A percentile compares a stretch with the other conserved stretches of the same genome.
These are phyloP conservation scores for Dynastes hyllus DNA, from an alignment of 2,888 invertebrate genomes.

Conservation along the genomic window DNA sequence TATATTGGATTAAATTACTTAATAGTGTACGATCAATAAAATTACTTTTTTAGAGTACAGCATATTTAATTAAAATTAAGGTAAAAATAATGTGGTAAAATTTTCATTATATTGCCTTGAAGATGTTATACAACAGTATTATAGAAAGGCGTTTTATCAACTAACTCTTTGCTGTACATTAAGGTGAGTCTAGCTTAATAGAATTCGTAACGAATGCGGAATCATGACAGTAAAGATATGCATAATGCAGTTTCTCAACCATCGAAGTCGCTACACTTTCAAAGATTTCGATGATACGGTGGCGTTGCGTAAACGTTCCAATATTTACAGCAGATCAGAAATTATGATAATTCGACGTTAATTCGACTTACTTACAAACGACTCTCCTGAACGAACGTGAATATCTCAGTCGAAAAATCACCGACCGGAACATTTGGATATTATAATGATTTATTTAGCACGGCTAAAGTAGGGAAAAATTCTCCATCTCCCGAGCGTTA, in stretches of 20 bases:
- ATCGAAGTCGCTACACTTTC: conserved; percentile 36
- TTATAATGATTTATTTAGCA: conserved; percentile 8
- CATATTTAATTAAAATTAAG: too few relatives aligned
- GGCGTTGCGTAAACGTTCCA: conserved; percentile 13
- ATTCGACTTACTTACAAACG: not conserved
- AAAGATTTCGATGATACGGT: conserved; percentile 40
- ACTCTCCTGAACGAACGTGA: not conserved
- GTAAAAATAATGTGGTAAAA: too few relatives aligned
- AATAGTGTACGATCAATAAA: too few relatives aligned
- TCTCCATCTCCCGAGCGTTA: not conserved
- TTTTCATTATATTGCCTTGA: too few relatives aligned
- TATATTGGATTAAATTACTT: too few relatives aligned
- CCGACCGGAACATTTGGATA: conserved; percentile 23
- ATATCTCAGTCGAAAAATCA: conserved; percentile 19
- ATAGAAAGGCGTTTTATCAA: too few relatives aligned
- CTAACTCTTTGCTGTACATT: too few relatives aligned
- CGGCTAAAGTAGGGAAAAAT: not conserved
- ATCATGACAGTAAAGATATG: not conserved
- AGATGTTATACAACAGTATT: too few relatives aligned
- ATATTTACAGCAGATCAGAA: conserved; percentile 11
- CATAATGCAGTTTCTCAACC: conserved; percentile 19
- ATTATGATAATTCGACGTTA: conserved; percentile 14
- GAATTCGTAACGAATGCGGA: conserved; percentile 4
- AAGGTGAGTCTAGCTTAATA: not conserved
- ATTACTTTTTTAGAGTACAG: too few relatives aligned